Base-by-base conservation (phyloP, 2,797 vertebrate species). In the Acestrorhynchus altus region DNA sequence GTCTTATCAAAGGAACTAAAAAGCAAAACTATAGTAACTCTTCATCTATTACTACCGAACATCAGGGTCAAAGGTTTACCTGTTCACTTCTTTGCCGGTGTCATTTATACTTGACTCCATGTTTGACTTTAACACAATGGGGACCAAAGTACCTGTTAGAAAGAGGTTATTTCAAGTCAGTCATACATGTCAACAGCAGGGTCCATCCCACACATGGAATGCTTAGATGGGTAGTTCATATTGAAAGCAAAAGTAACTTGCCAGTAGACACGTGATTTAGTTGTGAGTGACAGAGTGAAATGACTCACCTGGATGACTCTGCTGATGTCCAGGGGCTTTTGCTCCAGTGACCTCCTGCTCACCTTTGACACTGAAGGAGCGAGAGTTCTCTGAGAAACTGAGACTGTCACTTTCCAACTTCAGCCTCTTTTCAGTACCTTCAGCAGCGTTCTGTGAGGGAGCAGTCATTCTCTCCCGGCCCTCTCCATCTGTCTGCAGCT, bases 101-200 rank as follows among this genome's bases (percentile, higher is more conserved):
- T 59, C 39, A 1, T 81, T 81, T 78, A 77, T 80, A 54, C 49
- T 76, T 22, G 64, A 2, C 15, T 81, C 82, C 80, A 74, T 80
- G 49, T 56, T 76, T 28, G 64, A 2, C 15, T 20, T 44, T 46
- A 57, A 39, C n/a, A 76, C 68, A 84, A 56, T 20, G 22, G 35
- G 20, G 56, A 60, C 35, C 24, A 72, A 39, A 26, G 6, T 68
- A 69, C 24, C 74, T 80, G 8, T 59, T 75, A 4, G 46, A 42
- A 59, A 28, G 4, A 61, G 11, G 4, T n/a, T 11, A 22, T 3
- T 22, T 54, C 11, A 13, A 10, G 10, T 9, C 10, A 15, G 44
- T 49, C 8, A n/a, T n/a, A n/a, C n/a, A n/a, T n/a, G n/a, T n/a
- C n/a, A n/a, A n/a, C n/a, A n/a, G n/a, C n/a, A n/a, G n/a, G n/a